Percentiles rank a stretch among this genome's conserved stretches.
Conservation (phyloP, 2,113 vertebrate species). For the Colossoma macropomum region DNA sequence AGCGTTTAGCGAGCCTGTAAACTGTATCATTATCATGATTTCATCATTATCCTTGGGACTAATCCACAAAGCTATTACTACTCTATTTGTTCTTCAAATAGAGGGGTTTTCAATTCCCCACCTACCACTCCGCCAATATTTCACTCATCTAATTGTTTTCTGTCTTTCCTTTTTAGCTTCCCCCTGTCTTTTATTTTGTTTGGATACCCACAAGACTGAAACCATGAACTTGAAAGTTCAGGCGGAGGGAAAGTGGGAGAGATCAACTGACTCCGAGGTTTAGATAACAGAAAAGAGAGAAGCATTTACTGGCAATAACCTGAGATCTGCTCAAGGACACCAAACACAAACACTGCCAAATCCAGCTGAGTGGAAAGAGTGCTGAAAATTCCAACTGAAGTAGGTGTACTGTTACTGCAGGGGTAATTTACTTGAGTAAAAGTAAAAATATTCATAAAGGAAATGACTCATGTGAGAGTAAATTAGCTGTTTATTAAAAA, state of each 20-base stretch:
- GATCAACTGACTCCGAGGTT: background rate
- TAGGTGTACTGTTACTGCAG: no score
- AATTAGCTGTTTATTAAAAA: no score
- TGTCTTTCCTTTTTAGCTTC: background rate
- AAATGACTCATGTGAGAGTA: no score
- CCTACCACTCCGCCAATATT: background rate
- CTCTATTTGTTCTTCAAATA: conserved; percentile 43
- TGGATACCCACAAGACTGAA: background rate
- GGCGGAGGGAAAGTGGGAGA: no score
- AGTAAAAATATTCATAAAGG: no score
- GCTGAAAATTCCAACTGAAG: no score
- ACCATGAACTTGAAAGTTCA: background rate
- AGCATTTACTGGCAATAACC: background rate
- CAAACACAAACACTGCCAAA: background rate
- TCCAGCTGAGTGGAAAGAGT: background rate
- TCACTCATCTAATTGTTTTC: conserved; percentile 27
- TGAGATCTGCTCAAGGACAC: background rate
- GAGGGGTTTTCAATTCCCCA: background rate
- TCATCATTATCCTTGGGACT: conserved; percentile 39
- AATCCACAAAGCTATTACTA: conserved; percentile 34
- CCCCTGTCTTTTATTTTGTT: background rate
- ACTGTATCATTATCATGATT: conserved; percentile 43
- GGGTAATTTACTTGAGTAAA: no score
- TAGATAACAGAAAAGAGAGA: background rate
- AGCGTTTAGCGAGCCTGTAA: conserved; percentile 39